Base-by-base conservation (phyloP, 2,797 vertebrate species). In the Buphagus erythrorhynchus region DNA sequence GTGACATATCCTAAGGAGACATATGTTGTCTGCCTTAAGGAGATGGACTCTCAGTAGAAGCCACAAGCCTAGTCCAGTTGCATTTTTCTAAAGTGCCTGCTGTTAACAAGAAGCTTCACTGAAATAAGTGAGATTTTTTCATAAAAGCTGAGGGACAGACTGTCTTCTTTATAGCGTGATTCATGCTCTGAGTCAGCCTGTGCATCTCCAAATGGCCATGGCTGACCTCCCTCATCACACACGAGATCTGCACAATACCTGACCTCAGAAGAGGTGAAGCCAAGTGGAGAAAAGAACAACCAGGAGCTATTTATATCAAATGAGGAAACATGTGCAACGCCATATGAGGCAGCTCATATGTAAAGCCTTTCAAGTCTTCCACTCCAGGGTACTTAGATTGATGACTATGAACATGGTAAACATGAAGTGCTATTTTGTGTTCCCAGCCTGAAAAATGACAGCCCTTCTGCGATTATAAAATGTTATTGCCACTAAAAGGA, bases 321-420 rank as follows among this genome's bases (percentile, higher is more conserved):
- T 26, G 9, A 79, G 11, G 35, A 55, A 49, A 54, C 52, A 73
- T 40, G 46, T 33, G 38, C 0, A 2, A 72, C 0, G n/a, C 82
- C 77, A 54, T 85, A 77, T 10, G 49, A 86, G 57, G 38, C 52
- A 71, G 42, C 59, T 93, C 87, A 73, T 86, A 88, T 74, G 66
- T 79, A 91, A 96, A 96, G 81, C 45, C 82, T 92, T 94, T 91
- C 86, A 95, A 86, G 43, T 38, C 82, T 95, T 92, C 67, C 61
- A 86, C 66, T 96, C 76, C n/a, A 68, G 69, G 65, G 74, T 59
- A 78, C 36, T 84, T 90, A 82, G 26, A 78, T 16, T 86, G 67
- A 78, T 38, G 77, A 87, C 72, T 92, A 57, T 46, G 83, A 74
- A 62, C 58, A 80, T 2, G 28, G 54, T 72, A 92, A 96, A 74